Base-by-base conservation (phyloP, 2,113 vertebrate genomes). In the Rhombomys opimus region DNA sequence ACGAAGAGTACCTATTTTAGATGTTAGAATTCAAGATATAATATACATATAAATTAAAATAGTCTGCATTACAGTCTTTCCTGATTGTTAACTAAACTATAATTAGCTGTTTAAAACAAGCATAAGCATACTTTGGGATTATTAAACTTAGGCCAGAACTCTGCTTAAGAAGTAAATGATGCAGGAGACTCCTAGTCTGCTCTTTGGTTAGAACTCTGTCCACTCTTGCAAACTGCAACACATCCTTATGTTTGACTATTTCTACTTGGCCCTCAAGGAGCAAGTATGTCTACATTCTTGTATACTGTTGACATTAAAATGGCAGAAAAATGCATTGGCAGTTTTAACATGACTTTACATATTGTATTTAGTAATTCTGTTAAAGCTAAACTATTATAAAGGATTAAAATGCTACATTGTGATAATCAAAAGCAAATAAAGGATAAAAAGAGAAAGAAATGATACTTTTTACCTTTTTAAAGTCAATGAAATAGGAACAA, bases 401-500 rank as follows among this genome's bases (percentile, higher is more conserved):
- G 54, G 6, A 84, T 1, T 78, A 81, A 97, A 89, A 95, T 52
- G n/a, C 17, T 54, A 84, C 11, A 84, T 32, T 63, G 72, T 35
- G 80, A 22, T 76, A 78, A 95, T 46, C 25, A 78, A 95, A 11
- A 76, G 41, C 35, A 89, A 61, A 94, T 50, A 88, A 87, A 94
- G 59, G 11, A 93, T 50, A 65, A 95, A 97, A 89, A 90, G 63
- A 95, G 25, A 77, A 89, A 81, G 41, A 38, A 92, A 2, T 63
- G 17, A 88, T 68, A 92, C 67, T 59, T 95, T 61, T 38, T 13
- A 96, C 5, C n/a, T 93, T 78, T 41, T 63, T 88, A 92, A 88
- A 87, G 22, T 87, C 94, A 35, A 84, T 46, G 41, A 95, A 97
- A 88, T 96, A 95, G 97, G 65, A 82, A 97, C 92, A 97, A 87